A percentile compares a stretch with the other conserved stretches of the same genome.
Evolutionary conservation across 2,113 vertebrate species (phyloP).

Genomic region (Syngnathus typhle): DNA sequence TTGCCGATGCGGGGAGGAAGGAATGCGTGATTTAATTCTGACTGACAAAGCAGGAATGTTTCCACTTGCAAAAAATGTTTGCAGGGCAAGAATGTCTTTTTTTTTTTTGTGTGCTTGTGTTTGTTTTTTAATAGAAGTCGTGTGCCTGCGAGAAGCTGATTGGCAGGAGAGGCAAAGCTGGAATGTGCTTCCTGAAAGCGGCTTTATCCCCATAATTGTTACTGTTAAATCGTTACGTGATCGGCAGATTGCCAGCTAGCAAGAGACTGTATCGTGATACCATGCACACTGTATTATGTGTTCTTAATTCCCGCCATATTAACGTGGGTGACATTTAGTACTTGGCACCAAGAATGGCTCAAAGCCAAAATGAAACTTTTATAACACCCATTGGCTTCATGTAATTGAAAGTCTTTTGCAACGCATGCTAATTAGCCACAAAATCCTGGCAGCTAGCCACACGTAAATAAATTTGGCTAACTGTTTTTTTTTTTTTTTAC

Average conservation of each 20-base stretch:
- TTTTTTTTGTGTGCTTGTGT: not conserved
- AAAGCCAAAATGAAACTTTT: constrained; percentile 23
- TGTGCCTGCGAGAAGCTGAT: constrained; percentile 15
- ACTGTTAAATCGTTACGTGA: constrained; percentile 62
- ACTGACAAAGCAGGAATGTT: constrained; percentile 23
- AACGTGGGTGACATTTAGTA: not conserved
- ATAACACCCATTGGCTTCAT: constrained; percentile 19
- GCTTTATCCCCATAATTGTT: constrained; percentile 49
- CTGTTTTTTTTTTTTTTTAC: constrained; percentile 10
- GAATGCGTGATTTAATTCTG: constrained; percentile 28
- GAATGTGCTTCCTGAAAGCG: constrained; percentile 46
- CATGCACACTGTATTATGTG: not conserved
- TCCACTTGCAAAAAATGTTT: constrained; percentile 10
- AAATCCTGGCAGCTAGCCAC: constrained; percentile 31
- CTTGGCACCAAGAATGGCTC: not conserved
- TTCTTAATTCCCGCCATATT: not conserved
- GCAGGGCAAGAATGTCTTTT: not conserved
- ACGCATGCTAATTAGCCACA: constrained; percentile 33
- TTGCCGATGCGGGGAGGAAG: constrained; percentile 5
- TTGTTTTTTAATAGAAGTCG: not conserved
- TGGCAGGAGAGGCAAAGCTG: constrained; percentile 45
- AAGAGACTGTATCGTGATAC: not conserved
- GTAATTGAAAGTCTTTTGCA: constrained; percentile 28
- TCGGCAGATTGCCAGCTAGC: constrained; percentile 19
- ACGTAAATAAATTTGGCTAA: constrained; percentile 35